These are phyloP conservation scores for Pipra filicauda DNA, from an alignment of 2,113 vertebrate genomes.

Conservation along the genomic window DNA sequence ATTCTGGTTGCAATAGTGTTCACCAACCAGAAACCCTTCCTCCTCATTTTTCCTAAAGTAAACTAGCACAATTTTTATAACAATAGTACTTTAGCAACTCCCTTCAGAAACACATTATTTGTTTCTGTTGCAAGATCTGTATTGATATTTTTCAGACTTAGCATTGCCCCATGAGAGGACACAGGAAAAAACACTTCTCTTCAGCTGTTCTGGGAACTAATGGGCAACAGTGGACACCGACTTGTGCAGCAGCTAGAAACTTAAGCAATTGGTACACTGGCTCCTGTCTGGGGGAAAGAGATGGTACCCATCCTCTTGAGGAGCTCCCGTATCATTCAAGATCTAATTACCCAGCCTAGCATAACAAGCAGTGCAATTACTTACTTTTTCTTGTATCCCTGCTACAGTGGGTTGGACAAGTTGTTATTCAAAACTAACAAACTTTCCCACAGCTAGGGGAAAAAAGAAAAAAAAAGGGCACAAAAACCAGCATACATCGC, in stretches of 20 bases:
- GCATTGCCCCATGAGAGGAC: background rate
- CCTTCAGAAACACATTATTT: background rate
- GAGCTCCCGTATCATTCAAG: background rate
- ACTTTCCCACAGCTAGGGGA: background rate
- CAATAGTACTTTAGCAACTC: background rate
- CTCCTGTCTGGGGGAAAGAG: background rate
- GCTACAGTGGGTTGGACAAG: background rate
- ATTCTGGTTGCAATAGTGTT: background rate
- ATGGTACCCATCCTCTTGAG: background rate
- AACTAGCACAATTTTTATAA: background rate
- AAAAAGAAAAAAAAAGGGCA: background rate
- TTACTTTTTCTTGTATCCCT: background rate
- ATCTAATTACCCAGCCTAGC: background rate
- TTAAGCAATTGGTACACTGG: background rate
- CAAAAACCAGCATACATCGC: background rate
- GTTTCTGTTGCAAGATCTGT: background rate
- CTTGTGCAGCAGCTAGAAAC: background rate
- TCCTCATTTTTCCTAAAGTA: background rate
- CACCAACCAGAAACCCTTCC: background rate
- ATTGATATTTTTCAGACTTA: background rate
- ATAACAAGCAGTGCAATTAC: background rate
- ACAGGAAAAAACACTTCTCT: background rate
- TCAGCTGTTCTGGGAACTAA: background rate
- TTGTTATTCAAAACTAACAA: background rate
- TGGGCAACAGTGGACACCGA: background rate